Base-by-base conservation (phyloP, 1,140 invertebrate species). In the Helicorthomorpha holstii region DNA sequence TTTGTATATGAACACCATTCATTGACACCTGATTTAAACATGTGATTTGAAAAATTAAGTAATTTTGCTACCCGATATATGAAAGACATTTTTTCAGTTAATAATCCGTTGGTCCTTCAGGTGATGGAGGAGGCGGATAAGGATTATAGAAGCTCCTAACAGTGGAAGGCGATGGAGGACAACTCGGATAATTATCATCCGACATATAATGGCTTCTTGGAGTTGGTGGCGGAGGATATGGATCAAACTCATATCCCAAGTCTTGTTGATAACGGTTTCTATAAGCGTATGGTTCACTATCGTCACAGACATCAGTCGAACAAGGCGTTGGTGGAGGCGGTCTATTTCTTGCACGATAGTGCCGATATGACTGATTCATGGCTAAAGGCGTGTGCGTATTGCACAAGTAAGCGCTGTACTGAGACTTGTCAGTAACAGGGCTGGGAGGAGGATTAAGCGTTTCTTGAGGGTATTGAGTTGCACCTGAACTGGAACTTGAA, bases 271-370 rank as follows among this genome's bases (percentile, higher is more conserved):
- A 50, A 16, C 27, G 42, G 16, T 51, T 48, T 43, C 34, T 47
- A 19, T 51, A 34, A 34, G 16, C 19, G 22, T 45, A 21, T 25
- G 67, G 64, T 56, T 69, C 68, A 56, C 66, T 67, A 53, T 92
- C 88, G 61, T 91, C 85, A 64, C 84, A 90, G 12, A 92, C 83
- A 64, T 94, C 90, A 1, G 91, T 94, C 57, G 85, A 88, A 64
- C 88, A 93, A 0, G 91, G 90, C 4, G 90, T 94, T 2, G 89
- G 89, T 1, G 88, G 89, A 19, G 90, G 90, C 1, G 86, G 86
- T 57, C 83, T 79, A 69, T 88, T 85, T 26, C 80, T 79, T 21
- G 75, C 76, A 56, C 81, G 76, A 64, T 88, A 85, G 61, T 82
- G 79, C 23, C 81, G 72, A 64, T 85, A 84, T 3, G 60, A 54